Conservation (phyloP, 2,113 vertebrate species). For the Microtus oregoni region DNA sequence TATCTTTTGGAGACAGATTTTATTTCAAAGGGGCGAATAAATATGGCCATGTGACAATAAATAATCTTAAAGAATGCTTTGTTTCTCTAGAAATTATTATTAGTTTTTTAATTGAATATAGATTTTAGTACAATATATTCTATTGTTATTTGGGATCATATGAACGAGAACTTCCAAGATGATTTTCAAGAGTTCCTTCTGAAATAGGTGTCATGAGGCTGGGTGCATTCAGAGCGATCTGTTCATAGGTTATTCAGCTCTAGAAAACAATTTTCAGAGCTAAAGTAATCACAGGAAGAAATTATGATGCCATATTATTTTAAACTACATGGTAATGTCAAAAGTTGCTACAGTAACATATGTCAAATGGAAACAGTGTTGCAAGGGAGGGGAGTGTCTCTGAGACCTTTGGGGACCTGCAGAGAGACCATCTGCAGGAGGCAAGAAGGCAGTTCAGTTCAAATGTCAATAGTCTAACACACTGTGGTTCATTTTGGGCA, state of each 20-base stretch:
- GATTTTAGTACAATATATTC: not conserved
- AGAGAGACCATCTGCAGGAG: not conserved
- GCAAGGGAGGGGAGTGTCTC: not conserved
- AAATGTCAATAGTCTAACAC: not conserved
- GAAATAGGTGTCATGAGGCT: not conserved
- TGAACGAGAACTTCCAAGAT: not conserved
- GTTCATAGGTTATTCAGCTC: not conserved
- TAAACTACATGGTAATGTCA: conserved; percentile 11
- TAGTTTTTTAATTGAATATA: not conserved
- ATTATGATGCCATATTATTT: not conserved
- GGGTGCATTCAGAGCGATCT: not conserved
- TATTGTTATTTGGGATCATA: not conserved
- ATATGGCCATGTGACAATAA: not conserved
- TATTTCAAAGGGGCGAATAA: not conserved
- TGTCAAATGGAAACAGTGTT: not conserved
- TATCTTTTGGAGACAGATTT: not conserved
- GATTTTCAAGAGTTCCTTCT: conserved; percentile 32
- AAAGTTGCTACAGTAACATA: not conserved
- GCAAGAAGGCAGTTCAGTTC: not conserved
- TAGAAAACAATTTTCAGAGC: conserved; percentile 53
- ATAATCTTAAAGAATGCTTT: not conserved
- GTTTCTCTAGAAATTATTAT: conserved; percentile 6
- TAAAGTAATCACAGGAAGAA: conserved; percentile 38
- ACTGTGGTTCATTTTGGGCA: not conserved
- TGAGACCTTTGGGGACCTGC: too few relatives aligned